Percentiles rank a stretch among this genome's conserved stretches.
These are phyloP conservation scores for Neodiprion pinetum DNA, from an alignment of 1,140 invertebrate species.

Conservation along the genomic window DNA sequence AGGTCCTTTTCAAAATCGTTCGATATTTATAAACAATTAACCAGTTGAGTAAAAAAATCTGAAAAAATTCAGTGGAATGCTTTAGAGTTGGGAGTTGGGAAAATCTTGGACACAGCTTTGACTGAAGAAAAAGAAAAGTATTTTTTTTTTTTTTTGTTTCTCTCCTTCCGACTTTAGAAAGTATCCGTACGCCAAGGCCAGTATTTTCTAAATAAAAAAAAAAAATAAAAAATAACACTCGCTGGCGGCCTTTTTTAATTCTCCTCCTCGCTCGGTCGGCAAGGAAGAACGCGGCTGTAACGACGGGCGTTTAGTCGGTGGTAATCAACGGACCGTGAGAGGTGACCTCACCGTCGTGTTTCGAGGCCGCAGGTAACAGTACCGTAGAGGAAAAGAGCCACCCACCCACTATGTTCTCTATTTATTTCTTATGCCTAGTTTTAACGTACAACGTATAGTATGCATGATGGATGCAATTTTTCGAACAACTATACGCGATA, in stretches of 20 bases:
- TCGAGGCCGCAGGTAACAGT: slow-evolving; percentile 51
- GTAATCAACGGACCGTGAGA: slow-evolving; percentile 46
- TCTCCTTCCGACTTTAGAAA: not conserved
- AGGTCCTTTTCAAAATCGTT: too few species aligned
- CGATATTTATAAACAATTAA: too few species aligned
- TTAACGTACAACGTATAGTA: too few species aligned
- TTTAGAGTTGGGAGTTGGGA: too few species aligned
- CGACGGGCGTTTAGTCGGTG: not conserved
- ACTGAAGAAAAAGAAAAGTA: not conserved
- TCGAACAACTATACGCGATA: too few species aligned
- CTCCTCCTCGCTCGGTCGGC: not conserved
- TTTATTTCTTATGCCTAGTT: too few species aligned
- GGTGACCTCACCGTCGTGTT: slow-evolving; percentile 43
- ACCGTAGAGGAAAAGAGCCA: slow-evolving; percentile 35
- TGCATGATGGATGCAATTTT: too few species aligned
- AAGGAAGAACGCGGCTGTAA: too few species aligned
- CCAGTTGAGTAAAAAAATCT: too few species aligned
- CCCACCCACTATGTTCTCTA: slow-evolving; percentile 19
- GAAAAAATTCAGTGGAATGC: too few species aligned
- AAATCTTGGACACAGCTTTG: too few species aligned
- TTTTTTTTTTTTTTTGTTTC: not conserved
- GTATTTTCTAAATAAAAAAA: not conserved
- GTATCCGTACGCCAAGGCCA: not conserved
- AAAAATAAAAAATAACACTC: not conserved
- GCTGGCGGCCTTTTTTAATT: not conserved